These are phyloP conservation scores for Actenoides hombroni DNA, from an alignment of 2,113 vertebrate genomes.

Conservation along the genomic window DNA sequence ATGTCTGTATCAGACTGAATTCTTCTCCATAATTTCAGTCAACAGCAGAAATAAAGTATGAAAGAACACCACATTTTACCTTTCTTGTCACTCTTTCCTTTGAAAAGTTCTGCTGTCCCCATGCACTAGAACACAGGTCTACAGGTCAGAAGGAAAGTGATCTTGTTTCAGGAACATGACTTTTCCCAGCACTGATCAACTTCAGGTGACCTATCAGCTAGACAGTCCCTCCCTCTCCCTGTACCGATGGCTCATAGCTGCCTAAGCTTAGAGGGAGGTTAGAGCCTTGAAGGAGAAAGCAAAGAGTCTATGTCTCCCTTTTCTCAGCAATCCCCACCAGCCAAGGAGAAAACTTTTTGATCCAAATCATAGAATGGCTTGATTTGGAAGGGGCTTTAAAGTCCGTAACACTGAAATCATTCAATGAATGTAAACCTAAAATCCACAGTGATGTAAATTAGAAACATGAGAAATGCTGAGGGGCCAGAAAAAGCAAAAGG, in stretches of 20 bases:
- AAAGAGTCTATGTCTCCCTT: not conserved
- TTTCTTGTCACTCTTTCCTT: not conserved
- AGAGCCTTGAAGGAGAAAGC: not conserved
- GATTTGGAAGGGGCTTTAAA: not conserved
- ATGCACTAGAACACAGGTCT: not conserved
- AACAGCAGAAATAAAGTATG: not conserved
- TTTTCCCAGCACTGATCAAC: not conserved
- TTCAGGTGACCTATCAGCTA: not conserved
- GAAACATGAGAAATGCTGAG: not conserved
- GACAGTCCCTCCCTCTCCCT: not conserved
- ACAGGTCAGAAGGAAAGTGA: not conserved
- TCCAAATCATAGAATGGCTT: not conserved
- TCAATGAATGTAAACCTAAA: not conserved
- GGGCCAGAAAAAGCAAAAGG: not conserved
- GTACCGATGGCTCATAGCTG: accelerated
- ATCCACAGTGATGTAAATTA: not conserved
- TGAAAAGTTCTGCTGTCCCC: not conserved
- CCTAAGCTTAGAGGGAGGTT: not conserved
- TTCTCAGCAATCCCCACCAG: not conserved
- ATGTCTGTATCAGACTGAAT: not conserved
- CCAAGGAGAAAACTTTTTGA: not conserved
- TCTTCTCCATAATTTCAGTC: not conserved
- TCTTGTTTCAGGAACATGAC: not conserved
- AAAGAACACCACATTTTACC: not conserved
- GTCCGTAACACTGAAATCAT: not conserved